Evolutionary conservation across 2,797 vertebrate genomes (phyloP).

Genomic region (Aselliscus stoliczkanus): DNA sequence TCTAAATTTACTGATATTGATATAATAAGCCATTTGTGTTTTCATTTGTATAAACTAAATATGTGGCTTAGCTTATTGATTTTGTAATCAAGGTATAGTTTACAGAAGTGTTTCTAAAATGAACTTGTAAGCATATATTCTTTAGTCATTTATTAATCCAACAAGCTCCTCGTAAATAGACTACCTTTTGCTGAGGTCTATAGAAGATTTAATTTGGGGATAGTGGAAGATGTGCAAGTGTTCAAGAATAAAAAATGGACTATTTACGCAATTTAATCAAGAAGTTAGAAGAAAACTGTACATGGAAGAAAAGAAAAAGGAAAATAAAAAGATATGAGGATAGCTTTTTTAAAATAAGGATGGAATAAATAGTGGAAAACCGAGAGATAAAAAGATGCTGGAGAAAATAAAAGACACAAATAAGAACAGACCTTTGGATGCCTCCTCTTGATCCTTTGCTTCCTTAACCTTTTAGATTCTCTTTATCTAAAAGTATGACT

Average conservation of each 20-base stretch:
- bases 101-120: conserved; percentile 68
- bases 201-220: neutral
- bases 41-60: conserved; percentile 78
- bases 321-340: neutral
- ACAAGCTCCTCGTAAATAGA: neutral
- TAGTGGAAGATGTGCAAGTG: neutral
- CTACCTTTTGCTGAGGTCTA: neutral
- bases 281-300: neutral
- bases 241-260: neutral
- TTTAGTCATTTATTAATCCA: conserved; percentile 51
- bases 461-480: neutral
- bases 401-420: neutral
- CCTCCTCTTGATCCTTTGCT: neutral
- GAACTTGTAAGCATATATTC: conserved; percentile 54
- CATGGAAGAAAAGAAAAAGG: neutral
- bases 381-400: neutral
- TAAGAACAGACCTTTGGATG: neutral
- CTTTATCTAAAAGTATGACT: neutral
- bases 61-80: conserved; percentile 75
- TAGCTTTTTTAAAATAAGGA: neutral
- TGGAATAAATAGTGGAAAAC: neutral
- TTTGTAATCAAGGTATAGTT: conserved; percentile 75
- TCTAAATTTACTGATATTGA: conserved; percentile 71
- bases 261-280: neutral
- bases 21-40: conserved; percentile 74